Evolutionary conservation across 2,888 invertebrate genomes (phyloP).

Genomic region (Limnephilus marmoratus): DNA sequence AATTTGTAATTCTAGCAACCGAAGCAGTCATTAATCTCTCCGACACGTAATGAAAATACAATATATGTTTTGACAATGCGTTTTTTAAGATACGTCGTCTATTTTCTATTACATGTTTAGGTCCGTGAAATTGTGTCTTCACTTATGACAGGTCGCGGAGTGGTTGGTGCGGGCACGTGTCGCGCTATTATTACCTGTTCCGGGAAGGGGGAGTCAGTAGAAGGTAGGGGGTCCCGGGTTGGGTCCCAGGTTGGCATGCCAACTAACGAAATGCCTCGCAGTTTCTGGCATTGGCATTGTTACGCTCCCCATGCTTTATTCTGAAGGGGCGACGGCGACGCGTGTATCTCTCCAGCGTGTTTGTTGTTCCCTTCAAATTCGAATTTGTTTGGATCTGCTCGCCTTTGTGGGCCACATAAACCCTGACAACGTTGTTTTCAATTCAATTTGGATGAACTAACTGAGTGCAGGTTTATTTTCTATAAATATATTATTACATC

Average conservation of each 20-base stretch:
- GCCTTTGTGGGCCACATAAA: slow-evolving; percentile 30
- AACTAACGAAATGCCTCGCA: slow-evolving; percentile 48
- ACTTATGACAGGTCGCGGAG: neutral
- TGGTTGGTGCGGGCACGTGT: slow-evolving; percentile 48
- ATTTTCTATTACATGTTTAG: neutral
- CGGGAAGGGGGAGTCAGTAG: neutral
- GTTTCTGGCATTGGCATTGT: slow-evolving; percentile 32
- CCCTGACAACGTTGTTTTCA: slow-evolving; percentile 25
- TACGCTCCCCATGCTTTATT: slow-evolving; percentile 42
- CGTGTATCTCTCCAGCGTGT: slow-evolving; percentile 37
- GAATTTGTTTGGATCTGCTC: slow-evolving; percentile 46
- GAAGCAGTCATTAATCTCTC: neutral
- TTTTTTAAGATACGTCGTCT: neutral
- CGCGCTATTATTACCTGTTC: slow-evolving; percentile 57
- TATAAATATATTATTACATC: neutral
- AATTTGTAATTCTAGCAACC: slow-evolving; percentile 5
- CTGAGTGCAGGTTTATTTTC: neutral
- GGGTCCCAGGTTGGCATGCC: slow-evolving; percentile 45
- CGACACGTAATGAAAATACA: slow-evolving; percentile 31
- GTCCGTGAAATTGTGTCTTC: neutral
- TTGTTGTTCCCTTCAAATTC: slow-evolving; percentile 50
- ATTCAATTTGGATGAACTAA: slow-evolving; percentile 26
- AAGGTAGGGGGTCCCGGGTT: neutral
- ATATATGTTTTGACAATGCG: slow-evolving; percentile 9
- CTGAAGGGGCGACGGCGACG: slow-evolving; percentile 45